Base-by-base conservation (phyloP, 2,113 vertebrate genomes). In the Choloepus hoffmanni region DNA sequence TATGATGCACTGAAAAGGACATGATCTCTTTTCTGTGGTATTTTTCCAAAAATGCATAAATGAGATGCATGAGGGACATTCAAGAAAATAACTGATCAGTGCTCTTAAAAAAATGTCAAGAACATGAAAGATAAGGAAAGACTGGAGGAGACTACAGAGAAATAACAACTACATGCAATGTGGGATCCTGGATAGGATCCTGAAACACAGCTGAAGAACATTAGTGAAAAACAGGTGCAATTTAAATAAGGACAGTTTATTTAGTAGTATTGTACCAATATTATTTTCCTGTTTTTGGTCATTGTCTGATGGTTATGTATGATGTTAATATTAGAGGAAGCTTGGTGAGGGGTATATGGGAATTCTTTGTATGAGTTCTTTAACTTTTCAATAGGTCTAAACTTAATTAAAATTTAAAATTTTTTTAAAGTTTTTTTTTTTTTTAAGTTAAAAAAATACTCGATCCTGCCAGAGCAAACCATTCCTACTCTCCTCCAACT, bases 41-140 rank as follows among this genome's bases (percentile, higher is more conserved):
- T 79, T 81, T 86, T 84, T 87, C 58, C 65, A 81, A 74, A 92
- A 18, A 81, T 87, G 45, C n/a, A 73, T 73, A 95, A 86, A 83
- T 77, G 8, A 94, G 48, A 68, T 89, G 36, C 60, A 68, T 58
- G 33, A 84, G 60, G 78, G 53, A 77, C 40, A 48, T 36, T 84
- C 36, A 40, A 60, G 36, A 89, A 74, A 83, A 83, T 74, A 83
- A 36, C 36, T 36, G 36, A 36, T 36, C 36, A 36, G 36, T 36
- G 36, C 8, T 68, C 24, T 72, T 87, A 43, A 77, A 68, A 94
- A 84, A 26, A 36, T 55, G 11, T 63, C 40, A 79, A 78, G 53
- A 14, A 90, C n/a, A 15, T 79, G 33, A 65, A 73, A 95, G 53
- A 63, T 10, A 72, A 60, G 48, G 48, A 50, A 50, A 63, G 43